Evolutionary conservation across 2,113 vertebrate genomes (phyloP).

Genomic region (Otus sunia): DNA sequence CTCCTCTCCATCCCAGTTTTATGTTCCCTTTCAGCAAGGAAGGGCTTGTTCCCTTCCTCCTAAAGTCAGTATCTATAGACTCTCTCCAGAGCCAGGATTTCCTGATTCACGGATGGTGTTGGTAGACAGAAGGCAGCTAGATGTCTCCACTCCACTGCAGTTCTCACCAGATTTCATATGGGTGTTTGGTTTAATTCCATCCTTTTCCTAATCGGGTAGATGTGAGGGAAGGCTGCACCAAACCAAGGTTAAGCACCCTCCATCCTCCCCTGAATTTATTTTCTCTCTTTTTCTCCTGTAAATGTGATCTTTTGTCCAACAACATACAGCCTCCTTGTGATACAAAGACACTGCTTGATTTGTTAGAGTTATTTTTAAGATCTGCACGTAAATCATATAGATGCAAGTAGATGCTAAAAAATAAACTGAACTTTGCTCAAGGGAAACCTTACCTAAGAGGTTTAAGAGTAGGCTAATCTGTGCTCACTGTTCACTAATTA

Average conservation of each 20-base stretch:
- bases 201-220: background rate
- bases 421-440: background rate
- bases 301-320: background rate
- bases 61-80: background rate
- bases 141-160: conserved; percentile 58
- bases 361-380: background rate
- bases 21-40: background rate
- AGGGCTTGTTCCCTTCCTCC: background rate
- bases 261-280: background rate
- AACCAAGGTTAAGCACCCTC: background rate
- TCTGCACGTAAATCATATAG: background rate
- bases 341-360: background rate
- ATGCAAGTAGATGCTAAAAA: background rate
- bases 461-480: background rate
- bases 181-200: background rate
- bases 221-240: background rate
- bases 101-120: background rate
- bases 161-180: background rate
- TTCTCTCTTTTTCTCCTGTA: background rate
- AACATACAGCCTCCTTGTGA: background rate
- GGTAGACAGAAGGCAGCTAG: conserved; percentile 50
- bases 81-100: background rate
- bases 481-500: background rate
- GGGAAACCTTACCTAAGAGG: background rate
- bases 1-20: background rate